Evolutionary conservation across 2,797 vertebrate species (phyloP).

Genomic region (Gymnothorax reevesii): DNA sequence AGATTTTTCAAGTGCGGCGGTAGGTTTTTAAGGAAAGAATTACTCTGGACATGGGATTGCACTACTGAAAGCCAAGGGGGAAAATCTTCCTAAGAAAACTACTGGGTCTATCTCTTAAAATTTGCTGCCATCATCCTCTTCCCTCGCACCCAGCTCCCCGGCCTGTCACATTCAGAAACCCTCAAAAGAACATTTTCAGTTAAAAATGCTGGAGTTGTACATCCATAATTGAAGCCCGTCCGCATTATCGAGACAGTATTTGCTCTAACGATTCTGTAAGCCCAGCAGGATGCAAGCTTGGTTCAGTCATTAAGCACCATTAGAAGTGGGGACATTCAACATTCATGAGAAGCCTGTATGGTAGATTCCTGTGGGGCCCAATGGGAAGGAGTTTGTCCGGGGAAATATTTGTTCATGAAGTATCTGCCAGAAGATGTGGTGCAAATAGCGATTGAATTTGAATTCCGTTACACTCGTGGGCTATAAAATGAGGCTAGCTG

Average conservation of each 20-base stretch:
- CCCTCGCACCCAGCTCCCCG: neutral
- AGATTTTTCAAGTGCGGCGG: neutral
- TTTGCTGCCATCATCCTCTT: neutral
- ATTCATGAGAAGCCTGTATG: neutral
- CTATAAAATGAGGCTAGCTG: neutral
- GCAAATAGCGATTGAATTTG: neutral
- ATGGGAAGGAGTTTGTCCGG: neutral
- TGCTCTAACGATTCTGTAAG: neutral
- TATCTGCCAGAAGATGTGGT: neutral
- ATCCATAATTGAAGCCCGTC: slow-evolving; percentile 24
- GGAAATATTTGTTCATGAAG: neutral
- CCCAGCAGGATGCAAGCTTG: neutral
- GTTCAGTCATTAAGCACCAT: neutral
- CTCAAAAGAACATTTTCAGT: neutral
- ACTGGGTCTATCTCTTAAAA: neutral
- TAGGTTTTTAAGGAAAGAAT: neutral
- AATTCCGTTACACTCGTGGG: too few relatives aligned
- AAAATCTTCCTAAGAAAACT: neutral
- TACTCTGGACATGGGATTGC: neutral
- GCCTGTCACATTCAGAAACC: neutral
- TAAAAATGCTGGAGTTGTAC: neutral
- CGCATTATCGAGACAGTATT: slow-evolving; percentile 22
- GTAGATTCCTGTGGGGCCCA: neutral
- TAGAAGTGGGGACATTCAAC: neutral
- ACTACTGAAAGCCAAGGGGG: neutral